Base-by-base conservation (phyloP, 1,140 invertebrate species). In the Apis mellifera region DNA sequence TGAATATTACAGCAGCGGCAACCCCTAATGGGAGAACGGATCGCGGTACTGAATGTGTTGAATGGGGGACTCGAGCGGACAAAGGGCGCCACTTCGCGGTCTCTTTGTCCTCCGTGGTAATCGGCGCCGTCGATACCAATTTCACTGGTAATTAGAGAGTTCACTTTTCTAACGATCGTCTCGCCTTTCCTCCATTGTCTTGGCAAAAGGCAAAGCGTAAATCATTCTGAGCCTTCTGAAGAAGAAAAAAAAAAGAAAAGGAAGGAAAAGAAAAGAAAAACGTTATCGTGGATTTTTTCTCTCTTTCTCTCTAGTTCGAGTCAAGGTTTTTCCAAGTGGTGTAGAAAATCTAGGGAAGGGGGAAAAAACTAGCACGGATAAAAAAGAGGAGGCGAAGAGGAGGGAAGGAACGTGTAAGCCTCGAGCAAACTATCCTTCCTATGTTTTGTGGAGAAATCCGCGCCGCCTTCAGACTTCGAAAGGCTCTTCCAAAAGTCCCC, bases 101-200 rank as follows among this genome's bases (percentile, higher is more conserved):
- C 80, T 70, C 75, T 83, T 87, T 87, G 85, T 87, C 65, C 85
- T 15, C 19, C 12, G 59, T 79, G 60, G 84, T 86, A 83, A 87
- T 83, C 85, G 85, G 70, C 74, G 65, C 62, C 80, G 82, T 87
- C 81, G 85, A 85, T 87, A 83, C 84, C 80, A 64, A 87, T 83
- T 85, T 86, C 85, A 75, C 65, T 69, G 76, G 50, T 87, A 87
- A 87, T 87, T 87, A 87, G 83, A 82, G 74, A 26, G 72, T 76
- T 68, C 64, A 68, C 62, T 82, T 76, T 82, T 82, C 79, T 54
- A 76, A 82, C 64, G 72, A 81, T 23, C 79, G 70, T 74, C 71
- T 57, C 59, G 48, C 60, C 60, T 55, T 32, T 23, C 57, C 48
- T 21, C 23, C 23, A 52, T 72, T 71, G 66, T 59, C 55, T 23